These are phyloP conservation scores for Eidolon helvum DNA, from an alignment of 2,113 vertebrate genomes.

Conservation along the genomic window DNA sequence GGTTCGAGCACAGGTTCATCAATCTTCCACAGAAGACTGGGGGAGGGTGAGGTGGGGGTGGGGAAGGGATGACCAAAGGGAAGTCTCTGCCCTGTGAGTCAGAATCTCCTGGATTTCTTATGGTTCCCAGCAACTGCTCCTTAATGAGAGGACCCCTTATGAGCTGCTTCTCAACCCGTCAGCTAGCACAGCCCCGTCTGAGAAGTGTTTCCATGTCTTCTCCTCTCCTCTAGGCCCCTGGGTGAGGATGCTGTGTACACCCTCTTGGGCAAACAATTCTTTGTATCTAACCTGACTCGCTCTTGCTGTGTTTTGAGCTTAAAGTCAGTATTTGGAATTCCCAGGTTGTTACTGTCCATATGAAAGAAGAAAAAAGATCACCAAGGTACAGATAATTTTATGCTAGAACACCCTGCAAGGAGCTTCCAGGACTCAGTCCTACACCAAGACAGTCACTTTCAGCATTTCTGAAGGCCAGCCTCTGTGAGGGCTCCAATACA, in stretches of 20 bases:
- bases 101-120: conserved; percentile 63
- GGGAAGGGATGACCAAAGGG: conserved; percentile 33
- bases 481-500: background rate
- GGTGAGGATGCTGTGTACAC: background rate
- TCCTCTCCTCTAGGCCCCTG: background rate
- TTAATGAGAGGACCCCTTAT: background rate
- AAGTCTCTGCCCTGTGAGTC: conserved; percentile 74
- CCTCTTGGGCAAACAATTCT: conserved; percentile 1
- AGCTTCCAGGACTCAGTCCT: background rate
- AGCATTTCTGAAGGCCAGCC: background rate
- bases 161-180: background rate
- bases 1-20: background rate
- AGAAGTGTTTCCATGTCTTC: background rate
- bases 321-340: background rate
- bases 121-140: conserved; percentile 63
- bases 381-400: background rate
- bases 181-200: background rate
- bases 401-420: background rate
- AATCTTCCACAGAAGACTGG: background rate
- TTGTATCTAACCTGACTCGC: conserved; percentile 19
- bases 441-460: background rate
- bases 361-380: background rate
- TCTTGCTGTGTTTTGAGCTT: background rate
- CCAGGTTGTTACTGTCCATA: background rate
- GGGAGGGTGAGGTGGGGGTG: background rate